These are phyloP conservation scores for Arizona elegans DNA, from an alignment of 2,113 vertebrate genomes.

Conservation along the genomic window DNA sequence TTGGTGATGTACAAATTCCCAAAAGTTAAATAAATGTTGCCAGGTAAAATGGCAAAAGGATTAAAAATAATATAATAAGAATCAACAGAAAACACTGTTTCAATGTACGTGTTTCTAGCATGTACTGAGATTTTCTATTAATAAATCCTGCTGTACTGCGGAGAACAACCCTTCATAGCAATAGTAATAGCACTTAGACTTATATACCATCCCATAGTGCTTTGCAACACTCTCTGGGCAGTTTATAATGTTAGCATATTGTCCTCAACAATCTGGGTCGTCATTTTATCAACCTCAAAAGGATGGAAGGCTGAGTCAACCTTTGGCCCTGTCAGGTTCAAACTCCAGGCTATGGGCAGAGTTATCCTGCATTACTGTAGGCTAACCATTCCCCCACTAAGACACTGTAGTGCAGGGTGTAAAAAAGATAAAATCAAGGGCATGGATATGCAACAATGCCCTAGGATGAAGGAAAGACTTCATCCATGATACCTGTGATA, in stretches of 20 bases:
- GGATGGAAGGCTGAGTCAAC: not conserved
- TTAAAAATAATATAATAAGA: constrained; percentile 48
- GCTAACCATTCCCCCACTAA: not conserved
- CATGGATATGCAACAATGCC: not conserved
- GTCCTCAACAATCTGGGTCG: not conserved
- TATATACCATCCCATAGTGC: not conserved
- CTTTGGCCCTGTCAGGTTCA: not conserved
- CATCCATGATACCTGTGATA: not conserved
- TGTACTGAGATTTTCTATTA: constrained; percentile 59
- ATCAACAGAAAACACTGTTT: constrained; percentile 43
- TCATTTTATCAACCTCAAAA: not conserved
- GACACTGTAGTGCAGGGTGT: constrained; percentile 39
- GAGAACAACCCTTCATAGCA: constrained; percentile 47
- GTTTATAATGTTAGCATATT: not conserved
- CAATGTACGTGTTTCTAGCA: constrained; percentile 51
- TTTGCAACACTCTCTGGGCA: not conserved
- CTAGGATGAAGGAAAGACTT: not conserved
- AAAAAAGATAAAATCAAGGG: constrained; percentile 35
- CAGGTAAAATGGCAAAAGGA: constrained; percentile 56
- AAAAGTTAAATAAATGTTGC: constrained; percentile 57
- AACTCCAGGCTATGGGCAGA: not conserved
- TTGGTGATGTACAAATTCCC: constrained; percentile 59
- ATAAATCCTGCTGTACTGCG: constrained; percentile 57
- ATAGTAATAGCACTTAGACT: constrained; percentile 12
- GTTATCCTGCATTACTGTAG: not conserved